Conservation (phyloP, 1,140 invertebrate species). For the Heliconius nattereri region DNA sequence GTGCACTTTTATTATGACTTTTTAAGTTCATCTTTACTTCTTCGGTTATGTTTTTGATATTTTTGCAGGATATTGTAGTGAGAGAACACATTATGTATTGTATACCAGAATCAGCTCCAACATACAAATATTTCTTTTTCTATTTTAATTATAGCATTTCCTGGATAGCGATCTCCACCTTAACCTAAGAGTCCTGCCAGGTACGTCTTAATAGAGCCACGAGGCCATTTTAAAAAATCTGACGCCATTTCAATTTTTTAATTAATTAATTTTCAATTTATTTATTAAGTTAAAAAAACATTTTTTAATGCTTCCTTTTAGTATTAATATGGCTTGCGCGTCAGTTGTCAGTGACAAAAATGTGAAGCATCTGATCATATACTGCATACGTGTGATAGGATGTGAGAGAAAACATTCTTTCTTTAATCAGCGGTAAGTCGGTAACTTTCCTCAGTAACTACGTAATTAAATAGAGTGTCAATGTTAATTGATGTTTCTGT, state of each 20-base stretch:
- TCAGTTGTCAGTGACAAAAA: background rate
- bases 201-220: background rate
- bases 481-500: slow-evolving; percentile 10
- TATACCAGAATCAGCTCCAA: no score
- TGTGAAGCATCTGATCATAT: background rate
- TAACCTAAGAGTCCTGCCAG: background rate
- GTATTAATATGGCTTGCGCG: background rate
- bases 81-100: no score
- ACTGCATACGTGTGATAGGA: background rate
- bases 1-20: no score
- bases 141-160: no score
- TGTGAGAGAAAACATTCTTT: slow-evolving; percentile 11
- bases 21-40: no score
- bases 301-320: background rate
- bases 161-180: background rate
- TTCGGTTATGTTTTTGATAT: no score
- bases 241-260: no score
- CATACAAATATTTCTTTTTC: no score
- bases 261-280: background rate
- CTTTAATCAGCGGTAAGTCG: background rate
- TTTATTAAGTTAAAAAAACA: background rate
- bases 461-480: background rate
- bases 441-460: slow-evolving; percentile 7
- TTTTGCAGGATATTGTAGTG: no score
- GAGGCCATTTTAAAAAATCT: background rate